A percentile compares a stretch with the other conserved stretches of the same genome.
These are phyloP conservation scores for Danio tinwini DNA, from an alignment of 2,797 vertebrate species.

Conservation along the genomic window DNA sequence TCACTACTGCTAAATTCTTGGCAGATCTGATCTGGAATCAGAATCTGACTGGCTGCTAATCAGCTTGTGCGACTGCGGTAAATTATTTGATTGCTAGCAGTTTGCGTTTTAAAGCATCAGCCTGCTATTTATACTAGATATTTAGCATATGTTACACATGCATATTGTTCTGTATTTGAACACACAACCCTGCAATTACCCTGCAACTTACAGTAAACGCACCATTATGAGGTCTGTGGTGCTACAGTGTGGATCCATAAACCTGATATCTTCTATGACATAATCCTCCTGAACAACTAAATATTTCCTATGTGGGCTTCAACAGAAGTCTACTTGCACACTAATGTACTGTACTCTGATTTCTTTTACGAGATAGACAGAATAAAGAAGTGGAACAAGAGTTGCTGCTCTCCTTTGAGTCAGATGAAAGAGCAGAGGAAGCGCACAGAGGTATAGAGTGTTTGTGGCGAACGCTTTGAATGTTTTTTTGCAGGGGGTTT, in stretches of 20 bases:
- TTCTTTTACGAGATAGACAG: background rate
- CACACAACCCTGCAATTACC: conserved; percentile 1
- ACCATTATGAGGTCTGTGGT: background rate
- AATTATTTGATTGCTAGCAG: background rate
- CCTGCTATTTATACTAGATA: background rate
- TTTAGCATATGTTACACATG: background rate
- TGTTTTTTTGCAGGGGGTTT: conserved; percentile 22
- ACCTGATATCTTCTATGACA: conserved; percentile 23
- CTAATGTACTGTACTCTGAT: background rate
- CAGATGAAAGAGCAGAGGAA: conserved; percentile 22
- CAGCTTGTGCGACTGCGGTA: background rate
- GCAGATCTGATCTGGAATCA: background rate
- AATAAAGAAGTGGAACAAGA: background rate
- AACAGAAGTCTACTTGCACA: background rate
- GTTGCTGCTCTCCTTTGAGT: background rate
- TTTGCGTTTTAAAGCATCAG: background rate
- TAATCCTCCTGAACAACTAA: conserved; percentile 18
- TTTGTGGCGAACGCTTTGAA: conserved; percentile 6
- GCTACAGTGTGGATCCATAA: background rate
- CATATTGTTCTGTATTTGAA: conserved; percentile 6
- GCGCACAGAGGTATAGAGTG: background rate
- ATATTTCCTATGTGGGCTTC: conserved; percentile 5
- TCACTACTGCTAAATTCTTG: background rate
- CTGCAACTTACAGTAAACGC: background rate
- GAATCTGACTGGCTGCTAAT: no score